Base-by-base conservation (phyloP, 2,113 vertebrate species). In the Spheniscus mendiculus region DNA sequence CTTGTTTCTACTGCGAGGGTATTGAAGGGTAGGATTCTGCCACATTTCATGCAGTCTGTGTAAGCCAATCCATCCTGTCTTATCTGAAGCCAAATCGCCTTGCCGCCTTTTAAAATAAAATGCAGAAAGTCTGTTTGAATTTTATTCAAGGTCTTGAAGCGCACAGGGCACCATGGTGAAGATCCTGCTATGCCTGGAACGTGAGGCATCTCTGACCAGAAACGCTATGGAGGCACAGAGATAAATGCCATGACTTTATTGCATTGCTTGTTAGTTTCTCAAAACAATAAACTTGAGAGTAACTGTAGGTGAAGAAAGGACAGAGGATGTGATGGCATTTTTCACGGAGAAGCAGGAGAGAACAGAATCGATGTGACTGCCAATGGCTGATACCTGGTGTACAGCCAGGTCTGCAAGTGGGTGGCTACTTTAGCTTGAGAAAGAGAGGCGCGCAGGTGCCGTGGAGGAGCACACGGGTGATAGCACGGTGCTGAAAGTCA, bases 381-480 rank as follows among this genome's bases (percentile, higher is more conserved):
- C 90, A 45, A 19, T 2, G 67, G 63, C 38, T 7, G 4, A 86
- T 62, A 65, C 5, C 89, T 95, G 78, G 77, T 44, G 34, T 4
- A 9, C 45, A 45, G 89, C 76, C 90, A 90, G 83, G 27, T 25
- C 73, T 80, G 90, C 36, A 44, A 71, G 73, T 1, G 19, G 32
- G 80, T 13, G 26, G 30, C 82, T 94, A 15, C 87, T 96, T 78
- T 32, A 74, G 50, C n/a, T 10, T 4, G 38, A 67, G 80, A 72
- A 20, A 23, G 62, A 67, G 29, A 4, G 29, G 61, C 79, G 47
- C 4, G 32, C 49, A 40, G 21, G 44, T 52, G 61, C 26, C 10
- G 0, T 1, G 10, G 47, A 53, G 42, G 56, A 49, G 47, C 2
- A 1, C 29, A 6, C 1, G 18, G 82, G 69, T 1, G 27, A 45